phyloP scores from a whole-genome alignment of 2,888 invertebrate genomes.

The Lochmaea crataegi region DNA sequence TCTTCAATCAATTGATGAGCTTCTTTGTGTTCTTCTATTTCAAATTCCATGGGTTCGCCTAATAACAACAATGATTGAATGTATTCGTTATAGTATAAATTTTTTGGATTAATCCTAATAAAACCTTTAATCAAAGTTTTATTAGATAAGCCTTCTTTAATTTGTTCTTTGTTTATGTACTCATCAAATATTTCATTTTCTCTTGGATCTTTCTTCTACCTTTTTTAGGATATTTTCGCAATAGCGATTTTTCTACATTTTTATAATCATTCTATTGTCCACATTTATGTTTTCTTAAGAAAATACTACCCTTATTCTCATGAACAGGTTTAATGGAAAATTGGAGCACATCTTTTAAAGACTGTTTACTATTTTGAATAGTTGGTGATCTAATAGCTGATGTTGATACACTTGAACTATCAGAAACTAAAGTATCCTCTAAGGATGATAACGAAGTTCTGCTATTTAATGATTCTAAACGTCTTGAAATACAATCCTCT shows the following conservation, averaged over 20 bases:
- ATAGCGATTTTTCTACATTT: constrained; percentile 9
- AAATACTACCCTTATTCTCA: constrained; percentile 34
- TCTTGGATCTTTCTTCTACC: constrained; percentile 35
- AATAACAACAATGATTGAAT: neutral
- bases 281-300: constrained; percentile 42
- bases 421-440: too few relatives aligned
- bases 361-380: too few relatives aligned
- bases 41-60: constrained; percentile 75
- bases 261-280: constrained; percentile 9
- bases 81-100: constrained; percentile 51
- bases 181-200: constrained; percentile 61
- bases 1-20: constrained; percentile 89
- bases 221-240: constrained; percentile 25
- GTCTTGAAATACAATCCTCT: neutral
- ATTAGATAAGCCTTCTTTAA: too few relatives aligned
- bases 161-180: constrained; percentile 67
- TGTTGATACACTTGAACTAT: too few relatives aligned
- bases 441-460: constrained; percentile 14
- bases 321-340: constrained; percentile 45
- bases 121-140: too few relatives aligned
- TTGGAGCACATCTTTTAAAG: constrained; percentile 18
- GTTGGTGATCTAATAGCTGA: too few relatives aligned
- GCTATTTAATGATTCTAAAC: constrained; percentile 19
- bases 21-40: constrained; percentile 78
- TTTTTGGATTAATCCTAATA: constrained; percentile 88